These are phyloP conservation scores for Euproctis similis DNA, from an alignment of 2,888 invertebrate genomes.

Conservation along the genomic window DNA sequence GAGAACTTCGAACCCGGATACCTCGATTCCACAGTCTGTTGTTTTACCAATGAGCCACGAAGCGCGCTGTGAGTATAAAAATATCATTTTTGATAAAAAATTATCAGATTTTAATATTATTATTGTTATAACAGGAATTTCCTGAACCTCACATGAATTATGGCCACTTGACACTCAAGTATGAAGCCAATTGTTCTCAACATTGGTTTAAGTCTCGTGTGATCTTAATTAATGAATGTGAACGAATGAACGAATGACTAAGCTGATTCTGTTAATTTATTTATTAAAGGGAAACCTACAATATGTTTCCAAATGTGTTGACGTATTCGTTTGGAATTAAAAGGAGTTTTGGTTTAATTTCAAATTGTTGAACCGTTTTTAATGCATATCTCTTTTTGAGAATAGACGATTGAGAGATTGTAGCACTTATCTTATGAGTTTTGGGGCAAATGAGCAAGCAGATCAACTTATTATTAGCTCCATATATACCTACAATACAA, in stretches of 20 bases:
- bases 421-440: too few species aligned
- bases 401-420: too few species aligned
- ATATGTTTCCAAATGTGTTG: slow-evolving; percentile 16
- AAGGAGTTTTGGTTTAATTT: slow-evolving; percentile 5
- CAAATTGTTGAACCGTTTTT: background rate
- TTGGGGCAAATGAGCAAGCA: too few species aligned
- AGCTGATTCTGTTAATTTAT: slow-evolving; percentile 71
- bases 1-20: too few species aligned
- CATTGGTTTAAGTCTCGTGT: slow-evolving; percentile 74
- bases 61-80: too few species aligned
- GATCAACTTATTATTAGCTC: too few species aligned
- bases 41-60: too few species aligned
- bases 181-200: slow-evolving; percentile 69
- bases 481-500: too few species aligned
- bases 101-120: too few species aligned
- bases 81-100: too few species aligned
- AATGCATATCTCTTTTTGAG: too few species aligned
- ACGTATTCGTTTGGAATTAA: slow-evolving; percentile 20
- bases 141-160: slow-evolving; percentile 1
- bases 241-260: slow-evolving; percentile 73
- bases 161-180: slow-evolving; percentile 36
- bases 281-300: slow-evolving; percentile 35
- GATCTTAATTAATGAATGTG: slow-evolving; percentile 74
- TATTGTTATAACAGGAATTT: background rate
- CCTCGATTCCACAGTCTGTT: too few species aligned